Evolutionary conservation across 2,113 vertebrate species (phyloP), one percentile per base, ranked within the genome.

Genomic region (Bucco capensis): DNA sequence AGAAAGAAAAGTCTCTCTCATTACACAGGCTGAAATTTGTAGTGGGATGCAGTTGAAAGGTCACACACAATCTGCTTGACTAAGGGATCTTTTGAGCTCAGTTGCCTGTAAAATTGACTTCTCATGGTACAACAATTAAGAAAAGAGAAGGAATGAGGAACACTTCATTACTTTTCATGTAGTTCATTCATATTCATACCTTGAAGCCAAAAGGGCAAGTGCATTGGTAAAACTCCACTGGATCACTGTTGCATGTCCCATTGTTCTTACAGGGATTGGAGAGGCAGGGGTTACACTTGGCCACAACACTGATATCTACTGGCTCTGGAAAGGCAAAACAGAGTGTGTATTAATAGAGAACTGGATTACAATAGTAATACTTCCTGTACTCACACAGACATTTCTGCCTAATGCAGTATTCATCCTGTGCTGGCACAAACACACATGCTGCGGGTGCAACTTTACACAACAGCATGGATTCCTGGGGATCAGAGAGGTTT

Each of bases 201-300:
- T 99, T 99, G 97, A 98, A 99, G 80, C 98, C 98, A 54, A 98
- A 98, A 22, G 98, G 98, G 73, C 99, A 99, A 90, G 98, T 97
- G 92, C 99, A 99, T 83, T 95, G 98, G 96, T 98, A 99, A 7
- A 98, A 97, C 58, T 98, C 99, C 66, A 97, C 95, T 0, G 96
- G 94, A 31, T 98, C 98, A 30, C 96, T 98, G 87, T 96, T 98
- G 93, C 99, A 99, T 0, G 99, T 99, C 25, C 98, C 99, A 0
- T 99, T 99, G 96, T 99, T 99, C 96, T 97, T 98, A 92, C 99
- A 99, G 0, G 99, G 99, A 13, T 80, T 90, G 65, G 98, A 98
- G 88, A 99, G 97, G 96, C 99, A 99, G 92, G 99, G 98, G 54
- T 98, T 98, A 60, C 99, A 99, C 97, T 99, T 99, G 72, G 99